phyloP scores from a whole-genome alignment of 1,140 invertebrate species.

The Cepaea nemoralis region DNA sequence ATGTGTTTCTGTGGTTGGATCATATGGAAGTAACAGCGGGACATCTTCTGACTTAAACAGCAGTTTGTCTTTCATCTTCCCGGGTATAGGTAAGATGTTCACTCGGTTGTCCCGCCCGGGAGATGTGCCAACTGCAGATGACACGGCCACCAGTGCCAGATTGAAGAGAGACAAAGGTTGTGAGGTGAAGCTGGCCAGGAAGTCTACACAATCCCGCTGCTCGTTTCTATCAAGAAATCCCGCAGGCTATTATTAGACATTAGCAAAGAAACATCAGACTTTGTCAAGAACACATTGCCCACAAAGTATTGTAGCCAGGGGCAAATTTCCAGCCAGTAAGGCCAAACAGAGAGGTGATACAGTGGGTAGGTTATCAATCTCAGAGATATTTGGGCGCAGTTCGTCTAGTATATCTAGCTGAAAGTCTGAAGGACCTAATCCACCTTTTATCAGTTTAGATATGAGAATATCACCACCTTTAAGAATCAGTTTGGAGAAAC shows the following conservation, averaged over 20 bases:
- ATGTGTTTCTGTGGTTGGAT: too few relatives aligned
- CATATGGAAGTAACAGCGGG: too few relatives aligned
- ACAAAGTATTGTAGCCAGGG: background rate
- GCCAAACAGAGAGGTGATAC: background rate
- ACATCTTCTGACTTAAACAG: too few relatives aligned
- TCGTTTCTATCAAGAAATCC: background rate
- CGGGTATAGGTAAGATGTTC: background rate
- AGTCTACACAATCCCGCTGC: background rate
- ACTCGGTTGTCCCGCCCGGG: background rate
- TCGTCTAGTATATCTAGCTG: background rate
- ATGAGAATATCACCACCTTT: background rate
- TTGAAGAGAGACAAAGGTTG: background rate
- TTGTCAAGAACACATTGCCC: background rate
- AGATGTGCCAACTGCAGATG: background rate
- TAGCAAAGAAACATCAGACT: background rate
- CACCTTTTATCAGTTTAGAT: background rate
- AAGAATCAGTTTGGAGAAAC: background rate
- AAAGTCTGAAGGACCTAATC: background rate
- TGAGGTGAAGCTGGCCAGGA: background rate
- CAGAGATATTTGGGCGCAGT: background rate
- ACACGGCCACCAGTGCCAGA: background rate
- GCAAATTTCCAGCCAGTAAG: background rate
- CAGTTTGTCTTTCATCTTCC: background rate
- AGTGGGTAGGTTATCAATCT: background rate
- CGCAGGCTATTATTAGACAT: too few relatives aligned